phyloP scores from a whole-genome alignment of 2,113 vertebrate species.

The Melospiza georgiana region DNA sequence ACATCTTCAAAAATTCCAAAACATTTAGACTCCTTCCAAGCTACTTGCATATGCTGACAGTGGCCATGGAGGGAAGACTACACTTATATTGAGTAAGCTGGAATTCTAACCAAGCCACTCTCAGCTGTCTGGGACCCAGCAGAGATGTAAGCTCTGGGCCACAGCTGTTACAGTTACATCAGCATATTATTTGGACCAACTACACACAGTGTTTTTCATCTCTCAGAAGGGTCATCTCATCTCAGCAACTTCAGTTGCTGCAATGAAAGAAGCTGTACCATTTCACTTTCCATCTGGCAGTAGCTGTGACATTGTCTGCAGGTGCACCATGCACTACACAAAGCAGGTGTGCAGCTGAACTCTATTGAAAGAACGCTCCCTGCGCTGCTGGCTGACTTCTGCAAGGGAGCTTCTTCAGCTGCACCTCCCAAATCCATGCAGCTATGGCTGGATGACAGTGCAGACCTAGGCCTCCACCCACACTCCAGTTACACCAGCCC shows the following conservation, averaged over 20 bases:
- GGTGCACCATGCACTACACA: not conserved
- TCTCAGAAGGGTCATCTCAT: not conserved
- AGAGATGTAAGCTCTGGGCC: not conserved
- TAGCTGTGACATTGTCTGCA: not conserved
- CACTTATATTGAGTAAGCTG: not conserved
- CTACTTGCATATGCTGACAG: not conserved
- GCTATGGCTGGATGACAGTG: not conserved
- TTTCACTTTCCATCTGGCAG: not conserved
- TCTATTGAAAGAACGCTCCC: not conserved
- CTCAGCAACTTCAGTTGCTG: not conserved
- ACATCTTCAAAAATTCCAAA: not conserved
- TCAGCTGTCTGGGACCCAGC: not conserved
- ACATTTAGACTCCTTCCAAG: not conserved
- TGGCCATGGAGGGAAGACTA: not conserved
- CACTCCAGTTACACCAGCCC: not conserved
- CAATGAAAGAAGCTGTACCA: not conserved
- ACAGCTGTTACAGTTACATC: not conserved
- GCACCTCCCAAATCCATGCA: not conserved
- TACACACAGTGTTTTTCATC: not conserved
- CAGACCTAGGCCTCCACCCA: not conserved
- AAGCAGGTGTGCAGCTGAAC: not conserved
- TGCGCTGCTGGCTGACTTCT: not conserved
- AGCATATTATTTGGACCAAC: not conserved
- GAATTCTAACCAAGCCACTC: not conserved
- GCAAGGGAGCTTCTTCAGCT: not conserved